Evolutionary conservation across 1,140 invertebrate genomes (phyloP).

Genomic region (Acromyrmex heyeri): DNA sequence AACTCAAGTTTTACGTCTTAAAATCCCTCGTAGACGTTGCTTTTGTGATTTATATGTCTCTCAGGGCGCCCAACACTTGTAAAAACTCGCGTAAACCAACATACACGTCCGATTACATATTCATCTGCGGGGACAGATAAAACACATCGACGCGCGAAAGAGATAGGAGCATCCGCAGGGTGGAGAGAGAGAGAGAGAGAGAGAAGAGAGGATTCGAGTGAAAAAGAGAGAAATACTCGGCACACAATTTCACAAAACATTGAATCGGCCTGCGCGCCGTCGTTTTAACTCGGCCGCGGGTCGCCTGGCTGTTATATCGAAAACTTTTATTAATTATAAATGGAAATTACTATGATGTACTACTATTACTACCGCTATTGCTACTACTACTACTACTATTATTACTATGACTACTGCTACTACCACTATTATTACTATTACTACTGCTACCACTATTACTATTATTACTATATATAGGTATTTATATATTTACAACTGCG

Average conservation of each 20-base stretch:
- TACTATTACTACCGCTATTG: slow-evolving; percentile 77
- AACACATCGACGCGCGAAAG: slow-evolving; percentile 22
- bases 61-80: slow-evolving; percentile 1
- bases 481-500: slow-evolving; percentile 87
- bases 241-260: slow-evolving; percentile 76
- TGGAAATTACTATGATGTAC: slow-evolving; percentile 75
- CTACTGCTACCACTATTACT: slow-evolving; percentile 77
- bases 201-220: slow-evolving; percentile 26
- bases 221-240: slow-evolving; percentile 78
- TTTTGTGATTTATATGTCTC: slow-evolving; percentile 46
- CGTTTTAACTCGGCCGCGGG: slow-evolving; percentile 60
- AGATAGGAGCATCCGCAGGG: not conserved
- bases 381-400: slow-evolving; percentile 75
- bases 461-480: slow-evolving; percentile 84
- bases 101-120: not conserved
- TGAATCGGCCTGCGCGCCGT: slow-evolving; percentile 65
- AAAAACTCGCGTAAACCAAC: slow-evolving; percentile 9
- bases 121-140: slow-evolving; percentile 5
- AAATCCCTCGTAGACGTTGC: too few relatives aligned
- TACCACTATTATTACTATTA: slow-evolving; percentile 74
- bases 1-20: too few relatives aligned
- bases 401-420: slow-evolving; percentile 78
- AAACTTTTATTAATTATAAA: slow-evolving; percentile 80
- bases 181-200: not conserved
- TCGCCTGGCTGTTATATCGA: slow-evolving; percentile 83